A percentile compares a stretch with the other conserved stretches of the same genome.
These are phyloP conservation scores for Nomia melanderi DNA, from an alignment of 1,140 invertebrate genomes.

Conservation along the genomic window DNA sequence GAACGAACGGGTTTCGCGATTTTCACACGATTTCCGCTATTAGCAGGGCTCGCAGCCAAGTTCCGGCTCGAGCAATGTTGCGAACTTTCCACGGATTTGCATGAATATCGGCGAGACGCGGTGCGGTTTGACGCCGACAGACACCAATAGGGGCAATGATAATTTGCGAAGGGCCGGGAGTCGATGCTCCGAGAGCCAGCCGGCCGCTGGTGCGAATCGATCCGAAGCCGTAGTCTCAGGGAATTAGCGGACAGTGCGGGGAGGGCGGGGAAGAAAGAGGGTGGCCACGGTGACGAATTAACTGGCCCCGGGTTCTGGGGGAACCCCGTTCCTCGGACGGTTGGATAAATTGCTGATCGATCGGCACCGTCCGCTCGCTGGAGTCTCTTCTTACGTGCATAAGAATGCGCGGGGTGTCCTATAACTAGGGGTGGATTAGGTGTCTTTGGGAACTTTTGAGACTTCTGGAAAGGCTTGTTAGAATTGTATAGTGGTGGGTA, in stretches of 20 bases:
- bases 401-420: neutral
- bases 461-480: too few species aligned
- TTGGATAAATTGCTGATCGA: conserved; percentile 18
- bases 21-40: conserved; percentile 33
- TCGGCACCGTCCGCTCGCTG: neutral
- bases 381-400: neutral
- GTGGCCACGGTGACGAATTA: conserved; percentile 16
- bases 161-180: conserved; percentile 9
- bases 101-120: conserved; percentile 30
- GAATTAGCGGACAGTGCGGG: conserved; percentile 16
- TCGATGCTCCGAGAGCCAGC: neutral
- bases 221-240: neutral
- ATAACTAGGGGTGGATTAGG: too few species aligned
- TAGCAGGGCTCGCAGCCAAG: conserved; percentile 27
- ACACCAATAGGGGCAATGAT: conserved; percentile 34
- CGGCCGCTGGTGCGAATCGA: conserved; percentile 4
- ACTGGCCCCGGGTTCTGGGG: neutral
- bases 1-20: neutral
- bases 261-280: conserved; percentile 3
- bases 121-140: conserved; percentile 30
- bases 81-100: conserved; percentile 43
- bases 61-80: neutral
- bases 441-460: too few species aligned
- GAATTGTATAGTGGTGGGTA: too few species aligned
- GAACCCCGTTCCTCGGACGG: neutral